Conservation (phyloP, 1,140 invertebrate species). For the Muscidifurax raptorellus region DNA sequence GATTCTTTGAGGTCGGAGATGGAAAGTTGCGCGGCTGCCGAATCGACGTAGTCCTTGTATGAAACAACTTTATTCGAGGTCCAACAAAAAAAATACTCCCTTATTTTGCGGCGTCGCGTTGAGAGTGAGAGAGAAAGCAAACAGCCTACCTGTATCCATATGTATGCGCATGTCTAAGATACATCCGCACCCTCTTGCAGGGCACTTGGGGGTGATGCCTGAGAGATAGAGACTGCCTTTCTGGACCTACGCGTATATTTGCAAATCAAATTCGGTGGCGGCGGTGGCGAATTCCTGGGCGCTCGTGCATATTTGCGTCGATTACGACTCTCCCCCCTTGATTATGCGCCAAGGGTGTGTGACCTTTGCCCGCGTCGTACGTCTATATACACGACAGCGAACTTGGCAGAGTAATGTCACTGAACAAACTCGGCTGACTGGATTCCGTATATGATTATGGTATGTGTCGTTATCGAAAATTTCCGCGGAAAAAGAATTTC, state of each 20-base stretch:
- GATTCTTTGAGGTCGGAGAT: slow-evolving; percentile 28
- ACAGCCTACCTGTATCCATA: slow-evolving; percentile 49
- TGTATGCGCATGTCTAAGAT: slow-evolving; percentile 50
- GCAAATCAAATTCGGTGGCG: slow-evolving; percentile 71
- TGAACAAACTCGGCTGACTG: background rate
- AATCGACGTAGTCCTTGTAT: background rate
- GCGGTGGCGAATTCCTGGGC: slow-evolving; percentile 55
- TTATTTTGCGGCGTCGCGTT: background rate
- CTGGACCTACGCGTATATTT: slow-evolving; percentile 67
- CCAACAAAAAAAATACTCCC: background rate
- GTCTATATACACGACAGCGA: too few relatives aligned
- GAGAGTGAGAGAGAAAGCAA: background rate
- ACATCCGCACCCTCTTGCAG: slow-evolving; percentile 33
- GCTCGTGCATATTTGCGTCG: slow-evolving; percentile 65
- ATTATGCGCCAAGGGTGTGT: slow-evolving; percentile 23
- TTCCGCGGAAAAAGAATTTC: too few relatives aligned
- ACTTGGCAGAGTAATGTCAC: background rate
- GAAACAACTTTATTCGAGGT: background rate
- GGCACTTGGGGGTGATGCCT: background rate
- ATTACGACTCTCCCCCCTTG: slow-evolving; percentile 58
- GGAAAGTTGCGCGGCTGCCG: background rate
- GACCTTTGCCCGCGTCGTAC: slow-evolving; percentile 24
- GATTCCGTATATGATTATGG: background rate
- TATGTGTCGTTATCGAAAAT: background rate
- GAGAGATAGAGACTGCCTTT: slow-evolving; percentile 17